Evolutionary conservation across 1,140 invertebrate species (phyloP).

Genomic region (Papilio helenus): DNA sequence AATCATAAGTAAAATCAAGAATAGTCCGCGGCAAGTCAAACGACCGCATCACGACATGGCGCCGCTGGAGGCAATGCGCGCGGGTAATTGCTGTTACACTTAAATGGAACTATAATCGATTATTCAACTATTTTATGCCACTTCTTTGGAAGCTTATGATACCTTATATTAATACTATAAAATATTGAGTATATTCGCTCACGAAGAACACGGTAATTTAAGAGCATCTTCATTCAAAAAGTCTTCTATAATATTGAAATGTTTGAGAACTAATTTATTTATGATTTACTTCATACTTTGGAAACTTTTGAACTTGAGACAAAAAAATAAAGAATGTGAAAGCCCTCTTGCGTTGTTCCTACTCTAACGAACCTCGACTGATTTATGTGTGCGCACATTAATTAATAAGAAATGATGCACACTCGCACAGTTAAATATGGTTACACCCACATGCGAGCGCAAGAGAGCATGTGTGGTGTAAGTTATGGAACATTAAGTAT

Average conservation of each 20-base stretch:
- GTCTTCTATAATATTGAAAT: neutral
- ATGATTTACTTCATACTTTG: constrained; percentile 23
- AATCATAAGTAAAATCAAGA: neutral
- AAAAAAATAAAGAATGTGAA: constrained; percentile 55
- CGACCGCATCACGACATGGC: constrained; percentile 8
- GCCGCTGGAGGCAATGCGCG: constrained; percentile 2
- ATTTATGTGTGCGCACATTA: constrained; percentile 78
- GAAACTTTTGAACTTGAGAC: constrained; percentile 43
- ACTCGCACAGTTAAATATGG: constrained; percentile 64
- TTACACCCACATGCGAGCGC: constrained; percentile 62
- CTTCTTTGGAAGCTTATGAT: constrained; percentile 2
- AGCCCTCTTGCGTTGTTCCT: constrained; percentile 64
- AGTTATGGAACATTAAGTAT: constrained; percentile 46
- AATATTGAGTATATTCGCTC: neutral
- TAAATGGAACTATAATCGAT: constrained; percentile 29
- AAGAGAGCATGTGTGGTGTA: constrained; percentile 53
- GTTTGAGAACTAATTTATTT: neutral
- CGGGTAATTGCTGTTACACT: constrained; percentile 5
- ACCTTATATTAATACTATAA: neutral
- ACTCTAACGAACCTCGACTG: constrained; percentile 78
- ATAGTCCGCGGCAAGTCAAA: constrained; percentile 30
- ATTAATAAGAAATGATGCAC: constrained; percentile 78
- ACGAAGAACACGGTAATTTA: too few relatives aligned
- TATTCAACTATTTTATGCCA: constrained; percentile 19
- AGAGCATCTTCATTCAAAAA: too few relatives aligned